phyloP scores from a whole-genome alignment of 2,797 vertebrate genomes.

The Hemitrygon akajei region DNA sequence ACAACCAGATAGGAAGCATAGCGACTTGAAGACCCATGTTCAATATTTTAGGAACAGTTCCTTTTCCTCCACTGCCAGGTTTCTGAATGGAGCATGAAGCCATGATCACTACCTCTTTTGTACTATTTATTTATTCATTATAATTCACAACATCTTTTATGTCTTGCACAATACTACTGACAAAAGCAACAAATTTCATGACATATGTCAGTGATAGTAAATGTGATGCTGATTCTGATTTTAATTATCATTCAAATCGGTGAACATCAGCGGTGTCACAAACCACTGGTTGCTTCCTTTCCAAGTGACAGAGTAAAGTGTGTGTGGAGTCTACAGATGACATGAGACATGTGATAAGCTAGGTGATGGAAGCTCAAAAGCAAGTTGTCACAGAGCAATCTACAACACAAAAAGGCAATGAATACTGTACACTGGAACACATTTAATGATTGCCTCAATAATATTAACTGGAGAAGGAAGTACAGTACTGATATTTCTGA shows the following conservation, averaged over 20 bases:
- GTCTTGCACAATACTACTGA: no score
- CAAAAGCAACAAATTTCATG: no score
- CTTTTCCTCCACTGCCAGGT: no score
- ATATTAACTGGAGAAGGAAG: background rate
- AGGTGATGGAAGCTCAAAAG: background rate
- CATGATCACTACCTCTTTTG: no score
- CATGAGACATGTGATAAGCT: background rate
- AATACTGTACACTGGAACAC: background rate
- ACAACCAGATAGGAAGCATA: no score
- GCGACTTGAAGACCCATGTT: no score
- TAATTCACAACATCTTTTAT: no score
- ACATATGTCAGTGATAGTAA: no score
- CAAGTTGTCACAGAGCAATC: background rate
- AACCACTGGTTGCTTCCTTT: background rate
- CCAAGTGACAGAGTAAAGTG: background rate
- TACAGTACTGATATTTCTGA: background rate
- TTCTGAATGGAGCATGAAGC: no score
- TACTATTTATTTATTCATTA: no score
- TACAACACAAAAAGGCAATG: background rate
- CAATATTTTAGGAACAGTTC: no score
- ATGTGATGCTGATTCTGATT: no score
- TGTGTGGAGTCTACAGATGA: background rate
- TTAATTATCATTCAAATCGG: background rate
- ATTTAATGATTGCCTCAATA: background rate
- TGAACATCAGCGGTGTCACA: background rate